These are phyloP conservation scores for Drosophila greeni DNA, from an alignment of 2,888 invertebrate species.

Conservation along the genomic window DNA sequence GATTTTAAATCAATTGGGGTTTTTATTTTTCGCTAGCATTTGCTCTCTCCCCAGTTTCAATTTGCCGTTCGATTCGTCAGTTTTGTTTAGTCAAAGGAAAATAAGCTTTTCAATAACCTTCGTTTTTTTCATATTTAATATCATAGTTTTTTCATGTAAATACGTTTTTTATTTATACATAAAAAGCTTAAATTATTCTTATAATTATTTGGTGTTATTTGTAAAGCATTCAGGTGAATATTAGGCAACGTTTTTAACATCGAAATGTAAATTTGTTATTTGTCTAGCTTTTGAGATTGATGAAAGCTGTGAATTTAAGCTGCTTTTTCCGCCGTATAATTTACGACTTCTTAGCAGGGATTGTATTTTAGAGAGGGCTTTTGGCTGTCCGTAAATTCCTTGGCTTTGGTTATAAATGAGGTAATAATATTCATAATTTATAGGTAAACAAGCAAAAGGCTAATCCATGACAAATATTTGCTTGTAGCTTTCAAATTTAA, in stretches of 20 bases:
- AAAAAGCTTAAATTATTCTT: neutral
- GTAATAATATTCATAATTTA: neutral
- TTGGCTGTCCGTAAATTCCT: neutral
- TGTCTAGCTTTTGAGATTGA: slow-evolving; percentile 12
- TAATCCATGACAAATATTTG: neutral
- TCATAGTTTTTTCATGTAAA: neutral
- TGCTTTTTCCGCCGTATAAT: neutral
- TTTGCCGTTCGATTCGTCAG: slow-evolving; percentile 13
- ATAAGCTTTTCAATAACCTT: neutral
- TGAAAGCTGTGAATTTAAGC: slow-evolving; percentile 11
- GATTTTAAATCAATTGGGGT: slow-evolving; percentile 46
- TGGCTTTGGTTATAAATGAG: neutral
- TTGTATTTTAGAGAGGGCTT: neutral
- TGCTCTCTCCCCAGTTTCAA: slow-evolving; percentile 12
- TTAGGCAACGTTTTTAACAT: neutral
- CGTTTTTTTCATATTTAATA: neutral
- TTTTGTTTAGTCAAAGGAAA: slow-evolving; percentile 10
- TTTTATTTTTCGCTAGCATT: slow-evolving; percentile 14
- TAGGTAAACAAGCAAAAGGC: neutral
- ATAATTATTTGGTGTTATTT: neutral
- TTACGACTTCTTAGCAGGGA: neutral
- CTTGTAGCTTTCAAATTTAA: neutral
- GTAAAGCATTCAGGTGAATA: neutral
- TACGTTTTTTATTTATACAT: neutral
- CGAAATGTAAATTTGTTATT: slow-evolving; percentile 8